Evolutionary conservation across 2,113 vertebrate genomes (phyloP), one percentile per base, ranked within the genome.

Genomic region (Aramus guarauna): DNA sequence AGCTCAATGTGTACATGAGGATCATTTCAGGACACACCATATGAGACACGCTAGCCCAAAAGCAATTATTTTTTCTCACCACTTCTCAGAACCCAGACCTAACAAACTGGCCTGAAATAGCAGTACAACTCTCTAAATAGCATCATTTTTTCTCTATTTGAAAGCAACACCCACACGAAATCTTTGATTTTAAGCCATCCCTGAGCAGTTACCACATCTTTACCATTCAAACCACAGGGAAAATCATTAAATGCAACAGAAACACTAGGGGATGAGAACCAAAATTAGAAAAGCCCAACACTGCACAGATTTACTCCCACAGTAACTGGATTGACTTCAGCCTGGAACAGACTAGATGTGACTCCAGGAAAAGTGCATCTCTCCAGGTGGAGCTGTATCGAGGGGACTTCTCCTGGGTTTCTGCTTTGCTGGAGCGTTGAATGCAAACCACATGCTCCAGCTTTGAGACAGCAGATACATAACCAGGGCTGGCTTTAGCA

Each of bases 151-250:
- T 66, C 77, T 84, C 68, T 37, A 29, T 85, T 83, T 73, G 58
- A 95, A 95, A 94, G 87, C 89, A 80, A 87, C 91, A 82, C 71
- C 89, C 95, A 91, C 84, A 47, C 14, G 15, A 66, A 73, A 60
- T 76, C 97, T 96, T 95, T 95, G 91, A 88, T 94, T 95, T 92
- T n/a, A 66, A 94, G 91, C 84, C 89, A 91, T 85, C 67, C 86
- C 67, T 0, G 0, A 76, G 77, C 66, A 90, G 55, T 83, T 79
- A 91, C 89, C 91, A 94, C 94, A 85, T 89, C 91, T 96, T 96
- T 69, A 94, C 91, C 77, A 85, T 87, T 89, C 77, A 85, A 96
- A 91, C 92, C 94, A 91, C 69, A 37, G 62, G 89, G 85, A 95
- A 94, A 96, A 92, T 75, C 80, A 69, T 66, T 78, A 94, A 85